A percentile compares a stretch with the other conserved stretches of the same genome.
phyloP scores from a whole-genome alignment of 2,888 invertebrate genomes.

The Amiota minor region DNA sequence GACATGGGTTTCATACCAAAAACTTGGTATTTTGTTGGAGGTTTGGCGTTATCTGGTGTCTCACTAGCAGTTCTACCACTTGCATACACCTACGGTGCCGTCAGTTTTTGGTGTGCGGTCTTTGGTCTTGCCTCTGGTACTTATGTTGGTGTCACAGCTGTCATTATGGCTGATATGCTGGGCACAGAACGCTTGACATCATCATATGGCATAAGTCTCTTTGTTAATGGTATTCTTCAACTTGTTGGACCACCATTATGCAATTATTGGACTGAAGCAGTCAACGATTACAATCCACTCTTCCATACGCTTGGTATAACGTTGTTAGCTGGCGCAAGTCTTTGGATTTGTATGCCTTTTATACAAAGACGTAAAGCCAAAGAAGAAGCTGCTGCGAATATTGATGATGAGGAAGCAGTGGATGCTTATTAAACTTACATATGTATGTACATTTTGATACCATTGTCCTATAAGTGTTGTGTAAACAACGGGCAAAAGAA shows the following conservation, averaged over 20 bases:
- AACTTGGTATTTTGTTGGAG: conserved; percentile 87
- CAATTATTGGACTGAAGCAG: conserved; percentile 80
- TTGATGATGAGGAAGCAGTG: conserved; percentile 53
- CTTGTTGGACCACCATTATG: conserved; percentile 88
- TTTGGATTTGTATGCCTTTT: conserved; percentile 85
- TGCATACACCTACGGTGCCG: conserved; percentile 78
- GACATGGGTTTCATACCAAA: conserved; percentile 85
- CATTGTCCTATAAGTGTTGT: neutral
- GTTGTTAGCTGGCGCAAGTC: conserved; percentile 80
- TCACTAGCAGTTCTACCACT: conserved; percentile 82
- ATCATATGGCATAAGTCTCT: conserved; percentile 88
- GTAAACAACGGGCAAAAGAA: conserved; percentile 13
- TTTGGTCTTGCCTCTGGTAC: conserved; percentile 89
- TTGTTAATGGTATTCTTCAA: conserved; percentile 88
- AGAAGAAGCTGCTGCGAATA: conserved; percentile 51
- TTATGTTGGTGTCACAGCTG: conserved; percentile 89
- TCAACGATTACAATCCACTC: conserved; percentile 80
- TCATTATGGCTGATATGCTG: conserved; percentile 90
- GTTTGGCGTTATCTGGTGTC: conserved; percentile 84
- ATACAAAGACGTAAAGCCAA: conserved; percentile 74
- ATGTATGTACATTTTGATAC: neutral
- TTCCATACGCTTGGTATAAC: conserved; percentile 84
- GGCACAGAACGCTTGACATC: conserved; percentile 89
- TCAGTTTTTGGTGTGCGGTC: conserved; percentile 82
- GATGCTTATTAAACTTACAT: conserved; percentile 45